These are phyloP conservation scores for Alectura lathami DNA, from an alignment of 2,113 vertebrate genomes.

Conservation along the genomic window DNA sequence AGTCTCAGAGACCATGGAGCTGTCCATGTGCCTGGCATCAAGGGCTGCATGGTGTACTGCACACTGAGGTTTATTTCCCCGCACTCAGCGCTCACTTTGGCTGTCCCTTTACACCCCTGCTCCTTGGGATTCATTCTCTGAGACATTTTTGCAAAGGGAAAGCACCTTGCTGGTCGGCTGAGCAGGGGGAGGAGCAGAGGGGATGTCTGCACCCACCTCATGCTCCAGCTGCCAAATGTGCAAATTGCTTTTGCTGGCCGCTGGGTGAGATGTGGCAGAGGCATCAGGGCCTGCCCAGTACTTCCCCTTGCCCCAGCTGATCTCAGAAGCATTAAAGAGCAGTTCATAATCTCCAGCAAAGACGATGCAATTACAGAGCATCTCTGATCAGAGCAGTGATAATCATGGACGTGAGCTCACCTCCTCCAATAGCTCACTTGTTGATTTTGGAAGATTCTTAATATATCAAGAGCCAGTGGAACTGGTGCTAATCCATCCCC, in stretches of 20 bases:
- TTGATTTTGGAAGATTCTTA: neutral
- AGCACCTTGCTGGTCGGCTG: too few relatives aligned
- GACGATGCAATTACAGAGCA: neutral
- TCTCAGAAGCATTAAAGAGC: neutral
- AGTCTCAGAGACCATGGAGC: neutral
- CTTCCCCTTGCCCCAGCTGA: constrained; percentile 26
- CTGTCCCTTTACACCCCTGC: too few relatives aligned
- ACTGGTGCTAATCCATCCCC: neutral
- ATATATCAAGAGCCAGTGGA: neutral
- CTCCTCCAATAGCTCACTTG: neutral
- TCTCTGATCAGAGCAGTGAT: neutral
- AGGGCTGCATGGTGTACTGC: neutral
- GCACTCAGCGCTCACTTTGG: too few relatives aligned
- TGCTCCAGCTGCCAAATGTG: too few relatives aligned
- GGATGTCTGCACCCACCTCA: too few relatives aligned
- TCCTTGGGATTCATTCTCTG: too few relatives aligned
- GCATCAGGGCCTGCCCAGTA: constrained; percentile 24
- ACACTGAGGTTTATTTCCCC: too few relatives aligned
- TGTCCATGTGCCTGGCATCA: neutral
- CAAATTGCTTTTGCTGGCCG: too few relatives aligned
- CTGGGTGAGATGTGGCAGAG: too few relatives aligned
- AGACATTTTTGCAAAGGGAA: too few relatives aligned
- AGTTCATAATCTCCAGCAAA: neutral
- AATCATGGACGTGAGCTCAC: neutral
- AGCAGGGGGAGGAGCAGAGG: too few relatives aligned